These are phyloP conservation scores for Cantharis lateralis DNA, from an alignment of 2,888 invertebrate species.

Conservation along the genomic window DNA sequence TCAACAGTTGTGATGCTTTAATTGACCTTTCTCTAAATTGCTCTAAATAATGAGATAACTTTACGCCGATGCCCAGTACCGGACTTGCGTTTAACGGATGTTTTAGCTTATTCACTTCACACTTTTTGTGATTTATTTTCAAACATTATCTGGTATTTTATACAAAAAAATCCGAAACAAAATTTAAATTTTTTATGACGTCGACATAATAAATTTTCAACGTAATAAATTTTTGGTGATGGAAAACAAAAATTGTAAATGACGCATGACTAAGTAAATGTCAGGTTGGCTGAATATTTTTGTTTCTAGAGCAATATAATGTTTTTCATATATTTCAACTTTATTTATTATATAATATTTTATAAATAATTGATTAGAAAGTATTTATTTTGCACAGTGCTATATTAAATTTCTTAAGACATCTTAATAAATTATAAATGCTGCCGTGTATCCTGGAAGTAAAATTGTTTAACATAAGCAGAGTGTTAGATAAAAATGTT, in stretches of 20 bases:
- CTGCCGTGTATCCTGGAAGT: too few relatives aligned
- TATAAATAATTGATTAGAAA: not conserved
- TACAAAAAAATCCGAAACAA: not conserved
- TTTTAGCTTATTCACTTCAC: not conserved
- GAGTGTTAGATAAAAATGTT: too few relatives aligned
- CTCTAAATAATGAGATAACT: conserved; percentile 27
- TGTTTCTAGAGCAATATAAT: not conserved
- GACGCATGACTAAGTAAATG: conserved; percentile 31
- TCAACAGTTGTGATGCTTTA: conserved; percentile 43
- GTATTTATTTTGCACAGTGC: not conserved
- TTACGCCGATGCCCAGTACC: conserved; percentile 1
- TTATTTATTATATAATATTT: not conserved
- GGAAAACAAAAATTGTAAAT: conserved; percentile 38
- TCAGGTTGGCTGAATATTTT: not conserved
- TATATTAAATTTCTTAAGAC: not conserved
- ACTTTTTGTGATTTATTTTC: not conserved
- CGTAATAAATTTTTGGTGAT: conserved; percentile 31
- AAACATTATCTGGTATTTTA: not conserved
- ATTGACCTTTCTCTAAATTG: conserved; percentile 24
- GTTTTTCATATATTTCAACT: not conserved
- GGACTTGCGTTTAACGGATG: not conserved
- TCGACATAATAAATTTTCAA: not conserved
- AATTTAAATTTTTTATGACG: not conserved
- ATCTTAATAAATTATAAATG: too few relatives aligned
- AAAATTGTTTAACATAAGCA: too few relatives aligned